These are phyloP conservation scores for Borostomias antarcticus DNA, from an alignment of 2,797 vertebrate genomes.

Conservation along the genomic window DNA sequence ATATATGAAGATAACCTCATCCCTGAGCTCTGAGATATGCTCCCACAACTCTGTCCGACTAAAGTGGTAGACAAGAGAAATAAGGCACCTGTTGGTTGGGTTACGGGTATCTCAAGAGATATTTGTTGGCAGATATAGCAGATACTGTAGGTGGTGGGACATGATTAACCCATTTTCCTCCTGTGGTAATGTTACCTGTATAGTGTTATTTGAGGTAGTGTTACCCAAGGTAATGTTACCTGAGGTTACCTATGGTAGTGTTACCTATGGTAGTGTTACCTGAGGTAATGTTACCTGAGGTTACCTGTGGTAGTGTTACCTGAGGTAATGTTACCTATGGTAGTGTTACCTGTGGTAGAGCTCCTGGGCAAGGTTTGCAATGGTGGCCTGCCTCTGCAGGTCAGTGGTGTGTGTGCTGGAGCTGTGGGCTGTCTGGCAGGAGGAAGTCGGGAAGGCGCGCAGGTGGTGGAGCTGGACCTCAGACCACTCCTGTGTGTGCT, in stretches of 20 bases:
- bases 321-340: too few relatives aligned
- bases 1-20: slow-evolving; percentile 18
- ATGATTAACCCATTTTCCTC: too few relatives aligned
- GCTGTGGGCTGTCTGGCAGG: not conserved
- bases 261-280: too few relatives aligned
- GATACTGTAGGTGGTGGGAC: too few relatives aligned
- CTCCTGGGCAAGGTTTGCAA: slow-evolving; percentile 17
- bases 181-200: too few relatives aligned
- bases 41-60: slow-evolving; percentile 28
- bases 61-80: not conserved
- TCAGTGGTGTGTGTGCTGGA: not conserved
- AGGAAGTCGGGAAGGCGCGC: not conserved
- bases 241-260: too few relatives aligned
- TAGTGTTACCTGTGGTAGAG: slow-evolving; percentile 20
- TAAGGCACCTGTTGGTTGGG: too few relatives aligned
- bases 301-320: too few relatives aligned
- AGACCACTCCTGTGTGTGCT: slow-evolving; percentile 18
- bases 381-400: slow-evolving; percentile 6
- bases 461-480: slow-evolving; percentile 27
- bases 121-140: too few relatives aligned
- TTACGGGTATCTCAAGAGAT: too few relatives aligned
- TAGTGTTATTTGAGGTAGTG: too few relatives aligned
- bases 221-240: not conserved
- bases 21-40: slow-evolving; percentile 19
- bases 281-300: too few relatives aligned